Evolutionary conservation across 2,113 vertebrate species (phyloP), one percentile per base, ranked within the genome.

Genomic region (Cyanocitta stelleri): DNA sequence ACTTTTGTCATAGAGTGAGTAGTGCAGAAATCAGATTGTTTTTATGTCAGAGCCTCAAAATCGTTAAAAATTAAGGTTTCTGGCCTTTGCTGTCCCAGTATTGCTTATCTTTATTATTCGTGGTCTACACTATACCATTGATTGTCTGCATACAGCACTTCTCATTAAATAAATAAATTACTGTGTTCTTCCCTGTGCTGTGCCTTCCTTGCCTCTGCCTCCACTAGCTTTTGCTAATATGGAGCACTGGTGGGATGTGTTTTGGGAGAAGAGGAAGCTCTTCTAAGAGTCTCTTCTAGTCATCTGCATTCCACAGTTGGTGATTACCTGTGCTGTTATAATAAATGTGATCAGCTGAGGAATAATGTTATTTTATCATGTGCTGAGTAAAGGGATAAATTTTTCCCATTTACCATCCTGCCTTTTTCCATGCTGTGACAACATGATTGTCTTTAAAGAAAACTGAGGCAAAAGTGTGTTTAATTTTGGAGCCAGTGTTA

Each of bases 81-180:
- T 95, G 68, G 44, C 61, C 79, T 95, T 88, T 78, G 32, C 63
- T 94, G 44, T 48, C 61, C 39, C 20, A 30, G 17, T 74, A 27
- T 63, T 63, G 7, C 82, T 95, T 84, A 88, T 93, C 64, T 96
- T 93, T 92, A 74, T 90, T 95, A 29, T 73, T 92, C 72, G 83
- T 63, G 68, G 44, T 44, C 62, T 86, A 26, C 56, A 71, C 69
- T 68, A 41, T 85, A 52, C 41, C 37, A 27, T n/a, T 91, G 43
- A 64, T 74, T 83, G 18, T 62, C 48, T 6, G 1, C 18, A 7
- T 68, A 51, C 48, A 61, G 29, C 23, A 55, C 20, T 85, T 79
- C 19, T 48, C 18, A 32, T 49, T 2, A 73, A 77, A 78, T 54
- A 48, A 74, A 49, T 26, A 78, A 46, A 8, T 3, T 24, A 22